Base-by-base conservation (phyloP, 2,888 invertebrate species). In the Coelinius sp. region DNA sequence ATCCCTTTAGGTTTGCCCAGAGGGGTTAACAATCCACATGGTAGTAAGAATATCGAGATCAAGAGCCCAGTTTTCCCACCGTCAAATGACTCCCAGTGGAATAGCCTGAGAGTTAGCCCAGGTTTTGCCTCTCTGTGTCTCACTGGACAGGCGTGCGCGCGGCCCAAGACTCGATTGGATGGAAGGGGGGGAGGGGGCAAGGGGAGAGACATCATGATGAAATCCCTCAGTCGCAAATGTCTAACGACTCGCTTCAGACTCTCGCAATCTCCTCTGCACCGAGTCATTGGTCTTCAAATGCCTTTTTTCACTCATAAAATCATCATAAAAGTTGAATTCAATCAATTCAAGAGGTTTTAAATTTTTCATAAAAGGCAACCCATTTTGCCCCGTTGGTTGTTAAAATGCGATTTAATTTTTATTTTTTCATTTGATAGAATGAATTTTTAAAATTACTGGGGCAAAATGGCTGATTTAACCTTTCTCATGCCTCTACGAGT, bases 51-150 rank as follows among this genome's bases (percentile, higher is more conserved):
- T 71, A 70, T 70, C 66, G 66, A 71, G 71, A 71, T 66, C 62
- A 31, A 64, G 52, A 64, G 70, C 52, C 31, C 53, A 12, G 12
- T 56, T 71, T 71, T 71, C 71, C 71, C 71, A 71, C 71, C 71
- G 71, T 66, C 59, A 66, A 71, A 71, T 71, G 59, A 71, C 62
- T 71, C 66, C 66, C 67, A 71, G 71, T 46, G 62, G 66, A 71
- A 71, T 71, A 27, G 52, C 66, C 22, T 59, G 59, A 31, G 56
- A 49, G 46, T 49, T 44, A 49, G 46, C 41, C 20, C 52, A 10
- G 24, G 52, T 41, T 35, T 41, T 41, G 41, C 41, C 41, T 41
- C 41, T 41, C 41, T 41, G n/a, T 41, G 41, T 6, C 41, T 41
- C 6, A 2, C 41, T 69, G 69, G 63, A 70, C 70, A 38, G 52